These are phyloP conservation scores for Falco cherrug DNA, from an alignment of 2,797 vertebrate species.

Conservation along the genomic window DNA sequence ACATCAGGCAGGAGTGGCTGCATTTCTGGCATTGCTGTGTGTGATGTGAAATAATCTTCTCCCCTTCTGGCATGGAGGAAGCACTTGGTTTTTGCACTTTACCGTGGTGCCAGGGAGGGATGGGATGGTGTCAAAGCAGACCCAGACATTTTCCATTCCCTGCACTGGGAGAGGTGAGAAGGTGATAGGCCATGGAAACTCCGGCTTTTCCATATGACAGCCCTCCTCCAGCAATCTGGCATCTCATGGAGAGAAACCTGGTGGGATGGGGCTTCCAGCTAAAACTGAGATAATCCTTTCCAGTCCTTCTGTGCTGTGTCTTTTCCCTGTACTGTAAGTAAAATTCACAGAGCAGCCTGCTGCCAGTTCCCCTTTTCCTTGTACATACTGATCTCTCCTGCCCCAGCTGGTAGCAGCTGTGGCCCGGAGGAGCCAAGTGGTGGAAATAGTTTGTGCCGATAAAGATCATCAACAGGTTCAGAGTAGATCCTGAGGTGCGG, in stretches of 20 bases:
- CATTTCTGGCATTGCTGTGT: not conserved
- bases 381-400: not conserved
- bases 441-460: constrained; percentile 48
- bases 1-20: not conserved
- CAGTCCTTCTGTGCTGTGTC: not conserved
- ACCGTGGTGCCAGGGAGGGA: not conserved
- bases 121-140: not conserved
- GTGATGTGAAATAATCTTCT: not conserved
- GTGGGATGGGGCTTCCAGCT: constrained; percentile 7
- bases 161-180: not conserved
- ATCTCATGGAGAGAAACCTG: not conserved
- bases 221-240: constrained; percentile 16
- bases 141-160: not conserved
- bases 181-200: not conserved
- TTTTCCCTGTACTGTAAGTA: not conserved
- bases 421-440: not conserved
- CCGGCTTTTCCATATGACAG: not conserved
- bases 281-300: constrained; percentile 8
- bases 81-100: not conserved
- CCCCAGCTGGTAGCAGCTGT: not conserved
- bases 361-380: not conserved
- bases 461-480: constrained; percentile 27
- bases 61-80: not conserved
- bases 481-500: constrained; percentile 28
- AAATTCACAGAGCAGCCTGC: not conserved